These are phyloP conservation scores for Monopterus albus DNA, from an alignment of 2,113 vertebrate species.

Conservation along the genomic window DNA sequence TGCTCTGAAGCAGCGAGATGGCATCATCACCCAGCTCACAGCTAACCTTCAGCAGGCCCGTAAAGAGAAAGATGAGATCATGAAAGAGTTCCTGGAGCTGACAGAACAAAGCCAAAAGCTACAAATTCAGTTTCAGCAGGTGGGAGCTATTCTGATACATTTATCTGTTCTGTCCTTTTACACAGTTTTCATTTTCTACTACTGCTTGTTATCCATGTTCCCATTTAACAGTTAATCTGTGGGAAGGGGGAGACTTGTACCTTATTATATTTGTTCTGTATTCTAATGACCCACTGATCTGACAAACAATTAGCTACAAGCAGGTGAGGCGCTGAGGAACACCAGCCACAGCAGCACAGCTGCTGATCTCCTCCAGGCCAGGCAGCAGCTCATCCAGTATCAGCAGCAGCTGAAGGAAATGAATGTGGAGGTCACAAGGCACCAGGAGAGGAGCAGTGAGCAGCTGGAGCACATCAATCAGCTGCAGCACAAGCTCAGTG, in stretches of 20 bases:
- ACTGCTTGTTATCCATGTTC: background rate
- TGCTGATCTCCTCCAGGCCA: constrained; percentile 91
- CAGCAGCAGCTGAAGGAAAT: constrained; percentile 91
- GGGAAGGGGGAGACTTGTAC: background rate
- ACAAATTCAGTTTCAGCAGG: constrained; percentile 97
- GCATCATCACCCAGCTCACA: constrained; percentile 96
- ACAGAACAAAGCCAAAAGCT: constrained; percentile 96
- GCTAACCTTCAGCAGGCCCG: constrained; percentile 95
- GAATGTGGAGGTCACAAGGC: constrained; percentile 79
- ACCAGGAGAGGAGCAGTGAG: constrained; percentile 82
- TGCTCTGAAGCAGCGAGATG: constrained; percentile 95
- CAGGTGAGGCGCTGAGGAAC: constrained; percentile 91
- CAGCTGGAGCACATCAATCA: constrained; percentile 77
- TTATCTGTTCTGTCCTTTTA: background rate
- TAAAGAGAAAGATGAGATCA: constrained; percentile 93
- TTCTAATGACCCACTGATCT: background rate
- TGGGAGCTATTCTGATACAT: constrained; percentile 59
- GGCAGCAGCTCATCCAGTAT: constrained; percentile 88
- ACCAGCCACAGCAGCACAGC: constrained; percentile 92
- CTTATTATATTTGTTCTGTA: background rate
- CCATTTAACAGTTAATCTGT: background rate
- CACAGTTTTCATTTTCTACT: background rate
- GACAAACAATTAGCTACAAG: constrained; percentile 92
- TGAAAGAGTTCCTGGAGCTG: constrained; percentile 93
- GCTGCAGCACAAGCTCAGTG: constrained; percentile 83